Conservation (phyloP, 2,888 invertebrate species). For the Himalopsyche japonica region DNA sequence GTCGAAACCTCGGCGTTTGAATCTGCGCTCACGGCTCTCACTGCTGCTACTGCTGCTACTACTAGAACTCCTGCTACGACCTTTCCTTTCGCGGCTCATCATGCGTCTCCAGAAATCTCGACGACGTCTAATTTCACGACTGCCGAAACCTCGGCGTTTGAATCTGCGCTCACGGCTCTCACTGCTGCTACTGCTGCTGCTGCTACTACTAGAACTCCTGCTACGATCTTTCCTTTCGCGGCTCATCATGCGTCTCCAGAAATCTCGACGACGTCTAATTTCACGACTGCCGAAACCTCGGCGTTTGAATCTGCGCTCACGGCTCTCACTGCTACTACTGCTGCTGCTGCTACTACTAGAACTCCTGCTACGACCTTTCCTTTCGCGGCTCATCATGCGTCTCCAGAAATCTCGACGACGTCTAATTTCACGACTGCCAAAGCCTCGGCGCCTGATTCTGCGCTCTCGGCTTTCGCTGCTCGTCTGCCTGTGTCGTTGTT, state of each 20-base stretch:
- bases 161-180: background rate
- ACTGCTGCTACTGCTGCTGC: background rate
- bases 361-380: no score
- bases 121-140: background rate
- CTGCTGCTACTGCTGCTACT: constrained; percentile 9
- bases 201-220: background rate
- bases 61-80: constrained; percentile 29
- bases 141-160: background rate
- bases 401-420: no score
- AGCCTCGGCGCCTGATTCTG: background rate
- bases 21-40: background rate
- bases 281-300: background rate
- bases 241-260: background rate
- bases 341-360: background rate
- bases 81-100: background rate
- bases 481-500: no score
- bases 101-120: no score
- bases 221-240: background rate
- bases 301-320: background rate
- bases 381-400: no score
- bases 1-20: background rate
- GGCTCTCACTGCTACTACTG: background rate
- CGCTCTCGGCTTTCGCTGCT: constrained; percentile 31
- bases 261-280: background rate
- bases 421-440: background rate